Base-by-base conservation (phyloP, 1,140 invertebrate species). In the Liolophura sinensis region DNA sequence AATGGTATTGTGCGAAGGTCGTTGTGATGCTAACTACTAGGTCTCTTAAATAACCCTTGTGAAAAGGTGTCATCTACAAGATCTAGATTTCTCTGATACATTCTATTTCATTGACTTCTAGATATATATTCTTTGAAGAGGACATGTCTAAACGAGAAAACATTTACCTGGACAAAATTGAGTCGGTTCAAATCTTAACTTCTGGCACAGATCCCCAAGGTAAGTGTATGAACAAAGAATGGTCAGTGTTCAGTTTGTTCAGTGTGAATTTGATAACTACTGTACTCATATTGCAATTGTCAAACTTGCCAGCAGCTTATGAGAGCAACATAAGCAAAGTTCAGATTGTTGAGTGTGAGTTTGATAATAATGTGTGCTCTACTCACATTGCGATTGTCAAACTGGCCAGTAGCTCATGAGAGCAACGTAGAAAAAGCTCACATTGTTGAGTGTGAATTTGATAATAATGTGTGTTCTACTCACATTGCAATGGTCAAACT, bases 181-280 rank as follows among this genome's bases (percentile, higher is more conserved):
- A 79, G 12, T 73, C 73, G 18, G 54, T 79, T 40, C 76, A 82
- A 64, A 73, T 78, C 56, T 56, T 76, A 49, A 69, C 72, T 7
- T 60, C 72, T n/a, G 73, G 73, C n/a, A 65, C 63, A 16, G 78
- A 79, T 65, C 56, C 62, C 3, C 75, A 78, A 72, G 79, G 79
- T 81, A 57, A 68, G 68, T 71, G 31, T 48, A 24, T 40, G 9
- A 49, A 16, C 5, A 15, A 22, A 31, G 16, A 56, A 31, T 55
- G 11, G n/a, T 54, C 25, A 25, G 31, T 49, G 18, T 60, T 66
- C 59, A 66, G 50, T 57, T 31, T 51, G 40, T 63, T 1, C 57
- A 50, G n/a, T 22, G 51, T 62, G 9, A 14, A 5, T 15, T 25
- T 4, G 1, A 47, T 25, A n/a, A 15, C 40, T 51, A 55, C 1